These are phyloP conservation scores for Danionella cerebrum DNA, from an alignment of 2,113 vertebrate species.

Conservation along the genomic window DNA sequence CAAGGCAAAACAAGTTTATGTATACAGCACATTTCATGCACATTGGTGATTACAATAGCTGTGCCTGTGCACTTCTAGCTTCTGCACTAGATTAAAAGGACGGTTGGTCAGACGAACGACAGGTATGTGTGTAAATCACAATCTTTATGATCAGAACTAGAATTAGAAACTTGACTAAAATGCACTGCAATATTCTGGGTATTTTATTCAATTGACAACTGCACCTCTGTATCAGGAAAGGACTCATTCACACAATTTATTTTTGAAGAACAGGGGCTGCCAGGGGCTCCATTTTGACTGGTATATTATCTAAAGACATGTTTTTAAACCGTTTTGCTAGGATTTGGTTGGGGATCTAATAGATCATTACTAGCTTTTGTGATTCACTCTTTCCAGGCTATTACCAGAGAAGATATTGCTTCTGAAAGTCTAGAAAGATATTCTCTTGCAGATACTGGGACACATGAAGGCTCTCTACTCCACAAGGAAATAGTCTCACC, in stretches of 20 bases:
- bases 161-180: not conserved
- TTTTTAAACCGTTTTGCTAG: constrained; percentile 5
- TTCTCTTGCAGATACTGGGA: not conserved
- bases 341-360: not conserved
- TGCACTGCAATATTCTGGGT: not conserved
- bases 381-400: not conserved
- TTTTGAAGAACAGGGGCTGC: not conserved
- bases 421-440: not conserved
- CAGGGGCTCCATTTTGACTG: not conserved
- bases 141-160: no score
- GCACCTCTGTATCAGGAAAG: not conserved
- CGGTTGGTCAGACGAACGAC: no score
- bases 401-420: not conserved
- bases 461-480: not conserved
- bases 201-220: not conserved
- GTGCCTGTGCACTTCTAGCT: no score
- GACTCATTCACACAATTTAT: not conserved
- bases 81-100: no score
- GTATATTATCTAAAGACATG: constrained; percentile 9
- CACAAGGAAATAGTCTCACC: not conserved
- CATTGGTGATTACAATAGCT: no score
- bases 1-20: no score
- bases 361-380: not conserved
- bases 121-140: no score
- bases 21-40: no score